phyloP scores from a whole-genome alignment of 2,113 vertebrate species.

The Apus apus region DNA sequence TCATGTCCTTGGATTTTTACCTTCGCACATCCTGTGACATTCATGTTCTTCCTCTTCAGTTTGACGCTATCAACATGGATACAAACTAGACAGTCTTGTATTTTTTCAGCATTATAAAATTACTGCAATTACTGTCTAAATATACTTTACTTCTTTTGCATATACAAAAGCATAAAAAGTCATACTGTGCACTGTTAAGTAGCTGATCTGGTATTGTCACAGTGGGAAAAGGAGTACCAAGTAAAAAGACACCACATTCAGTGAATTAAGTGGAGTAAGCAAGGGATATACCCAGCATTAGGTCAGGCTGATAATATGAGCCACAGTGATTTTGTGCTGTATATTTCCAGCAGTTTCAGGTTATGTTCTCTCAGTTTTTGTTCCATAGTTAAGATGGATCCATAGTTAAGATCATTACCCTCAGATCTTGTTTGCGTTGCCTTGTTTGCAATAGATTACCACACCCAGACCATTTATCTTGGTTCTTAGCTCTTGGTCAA shows the following conservation, averaged over 20 bases:
- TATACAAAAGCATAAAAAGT: not conserved
- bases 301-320: not conserved
- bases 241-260: not conserved
- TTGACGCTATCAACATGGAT: not conserved
- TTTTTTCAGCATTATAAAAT: slow-evolving; percentile 25
- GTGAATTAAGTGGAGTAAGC: not conserved
- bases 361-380: not conserved
- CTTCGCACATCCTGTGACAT: not conserved
- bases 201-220: not conserved
- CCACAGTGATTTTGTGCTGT: too few species aligned
- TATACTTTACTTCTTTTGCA: not conserved
- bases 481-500: not conserved
- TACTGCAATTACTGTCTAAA: not conserved
- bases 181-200: not conserved
- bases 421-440: not conserved
- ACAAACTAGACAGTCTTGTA: not conserved
- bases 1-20: not conserved
- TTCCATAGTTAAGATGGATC: not conserved
- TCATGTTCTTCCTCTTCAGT: slow-evolving; percentile 37
- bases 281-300: not conserved
- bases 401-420: not conserved
- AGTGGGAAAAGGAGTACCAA: not conserved
- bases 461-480: not conserved
- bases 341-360: not conserved
- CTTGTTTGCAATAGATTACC: not conserved